These are phyloP conservation scores for Lasiommata megera DNA, from an alignment of 2,888 invertebrate genomes.

Conservation along the genomic window DNA sequence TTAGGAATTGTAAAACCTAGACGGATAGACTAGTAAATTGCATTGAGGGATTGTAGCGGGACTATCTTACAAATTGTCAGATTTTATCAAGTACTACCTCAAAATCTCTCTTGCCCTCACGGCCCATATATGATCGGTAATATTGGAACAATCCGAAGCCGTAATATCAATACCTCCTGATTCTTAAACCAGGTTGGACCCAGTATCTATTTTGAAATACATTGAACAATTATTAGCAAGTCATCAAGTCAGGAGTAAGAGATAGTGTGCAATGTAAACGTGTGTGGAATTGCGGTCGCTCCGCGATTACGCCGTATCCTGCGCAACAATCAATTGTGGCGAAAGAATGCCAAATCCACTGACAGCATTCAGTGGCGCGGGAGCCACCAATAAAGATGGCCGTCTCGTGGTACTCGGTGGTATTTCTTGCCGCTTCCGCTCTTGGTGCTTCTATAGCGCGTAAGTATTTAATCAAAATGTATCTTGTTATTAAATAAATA, in stretches of 20 bases:
- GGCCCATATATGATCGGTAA: constrained; percentile 44
- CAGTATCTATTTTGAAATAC: constrained; percentile 3
- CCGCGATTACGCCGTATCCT: constrained; percentile 34
- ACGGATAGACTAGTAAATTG: too few relatives aligned
- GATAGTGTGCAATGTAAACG: constrained; percentile 17
- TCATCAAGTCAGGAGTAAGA: not conserved
- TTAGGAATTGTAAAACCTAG: too few relatives aligned
- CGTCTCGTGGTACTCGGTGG: constrained; percentile 63
- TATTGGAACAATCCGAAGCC: constrained; percentile 60
- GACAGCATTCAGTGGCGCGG: constrained; percentile 58
- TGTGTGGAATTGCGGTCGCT: constrained; percentile 2
- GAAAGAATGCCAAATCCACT: constrained; percentile 64
- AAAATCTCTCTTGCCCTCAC: not conserved
- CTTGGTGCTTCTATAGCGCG: constrained; percentile 71
- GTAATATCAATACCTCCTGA: constrained; percentile 44
- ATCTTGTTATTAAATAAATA: too few relatives aligned
- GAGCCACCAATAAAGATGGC: constrained; percentile 65
- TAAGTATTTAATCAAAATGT: too few relatives aligned
- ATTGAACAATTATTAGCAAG: constrained; percentile 12
- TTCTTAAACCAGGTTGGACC: not conserved
- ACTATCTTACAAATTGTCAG: too few relatives aligned
- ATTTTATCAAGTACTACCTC: not conserved
- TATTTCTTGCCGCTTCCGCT: constrained; percentile 61
- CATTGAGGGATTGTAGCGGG: too few relatives aligned
- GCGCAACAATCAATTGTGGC: constrained; percentile 56